phyloP scores from a whole-genome alignment of 1,140 invertebrate genomes.

The Bemisia tabaci region DNA sequence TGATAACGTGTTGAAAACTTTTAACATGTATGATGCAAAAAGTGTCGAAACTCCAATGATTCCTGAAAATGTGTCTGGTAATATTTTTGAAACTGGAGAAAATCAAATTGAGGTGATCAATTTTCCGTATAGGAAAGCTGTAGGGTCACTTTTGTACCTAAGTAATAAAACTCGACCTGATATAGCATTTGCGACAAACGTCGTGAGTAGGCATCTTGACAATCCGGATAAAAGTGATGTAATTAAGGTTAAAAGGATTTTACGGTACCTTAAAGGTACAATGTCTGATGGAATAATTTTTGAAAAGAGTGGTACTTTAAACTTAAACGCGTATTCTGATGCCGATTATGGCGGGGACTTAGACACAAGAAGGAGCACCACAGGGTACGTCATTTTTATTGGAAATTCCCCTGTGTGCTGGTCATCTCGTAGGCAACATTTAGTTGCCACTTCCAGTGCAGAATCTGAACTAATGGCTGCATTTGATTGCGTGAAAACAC shows the following conservation, averaged over 20 bases:
- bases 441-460: conserved; percentile 8
- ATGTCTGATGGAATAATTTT: conserved; percentile 15
- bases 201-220: conserved; percentile 15
- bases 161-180: conserved; percentile 27
- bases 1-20: too few relatives aligned
- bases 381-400: conserved; percentile 25
- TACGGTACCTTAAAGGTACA: conserved; percentile 29
- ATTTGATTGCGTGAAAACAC: conserved; percentile 2
- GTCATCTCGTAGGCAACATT: conserved; percentile 16
- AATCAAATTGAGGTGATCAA: conserved; percentile 10
- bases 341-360: conserved; percentile 26
- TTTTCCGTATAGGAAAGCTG: conserved; percentile 21
- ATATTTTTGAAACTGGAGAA: conserved; percentile 8
- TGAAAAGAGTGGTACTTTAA: neutral
- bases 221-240: conserved; percentile 7
- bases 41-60: conserved; percentile 21
- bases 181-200: conserved; percentile 26
- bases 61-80: neutral
- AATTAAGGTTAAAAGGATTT: conserved; percentile 20
- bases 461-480: conserved; percentile 18
- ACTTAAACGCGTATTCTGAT: conserved; percentile 24
- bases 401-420: conserved; percentile 23
- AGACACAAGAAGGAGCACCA: conserved; percentile 22
- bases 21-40: conserved; percentile 22
- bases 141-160: conserved; percentile 27